A percentile compares a stretch with the other conserved stretches of the same genome.
These are phyloP conservation scores for Hesperia comma DNA, from an alignment of 2,888 invertebrate species.

Conservation along the genomic window DNA sequence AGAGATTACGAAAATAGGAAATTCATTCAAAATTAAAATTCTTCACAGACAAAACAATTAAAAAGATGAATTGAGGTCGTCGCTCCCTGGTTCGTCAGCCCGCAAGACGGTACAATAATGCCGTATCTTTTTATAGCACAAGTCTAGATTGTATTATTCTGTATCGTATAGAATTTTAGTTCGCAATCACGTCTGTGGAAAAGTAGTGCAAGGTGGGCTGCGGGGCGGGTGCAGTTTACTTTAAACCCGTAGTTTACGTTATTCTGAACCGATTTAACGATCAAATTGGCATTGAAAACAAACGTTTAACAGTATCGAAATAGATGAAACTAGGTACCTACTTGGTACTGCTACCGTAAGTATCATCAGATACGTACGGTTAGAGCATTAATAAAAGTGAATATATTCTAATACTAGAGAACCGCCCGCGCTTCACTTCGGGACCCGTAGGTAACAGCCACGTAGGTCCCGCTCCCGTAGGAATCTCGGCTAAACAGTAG, in stretches of 20 bases:
- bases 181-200: too few relatives aligned
- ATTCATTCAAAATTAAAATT: conserved; percentile 5
- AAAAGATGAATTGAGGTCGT: conserved; percentile 38
- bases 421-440: too few relatives aligned
- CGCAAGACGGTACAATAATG: conserved; percentile 17
- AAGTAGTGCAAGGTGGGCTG: neutral
- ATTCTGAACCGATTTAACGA: neutral
- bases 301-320: neutral
- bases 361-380: too few relatives aligned
- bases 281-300: neutral
- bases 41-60: neutral
- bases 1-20: too few relatives aligned
- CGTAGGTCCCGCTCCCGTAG: too few relatives aligned
- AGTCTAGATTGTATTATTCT: too few relatives aligned
- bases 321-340: too few relatives aligned
- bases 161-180: conserved; percentile 30
- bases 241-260: neutral
- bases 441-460: too few relatives aligned
- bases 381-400: too few relatives aligned
- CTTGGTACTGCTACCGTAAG: too few relatives aligned
- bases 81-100: conserved; percentile 43
- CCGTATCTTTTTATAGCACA: conserved; percentile 40
- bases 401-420: too few relatives aligned
- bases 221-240: neutral
- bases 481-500: too few relatives aligned